Conservation (phyloP, 1,140 invertebrate species). For the Bombus waltoni region DNA sequence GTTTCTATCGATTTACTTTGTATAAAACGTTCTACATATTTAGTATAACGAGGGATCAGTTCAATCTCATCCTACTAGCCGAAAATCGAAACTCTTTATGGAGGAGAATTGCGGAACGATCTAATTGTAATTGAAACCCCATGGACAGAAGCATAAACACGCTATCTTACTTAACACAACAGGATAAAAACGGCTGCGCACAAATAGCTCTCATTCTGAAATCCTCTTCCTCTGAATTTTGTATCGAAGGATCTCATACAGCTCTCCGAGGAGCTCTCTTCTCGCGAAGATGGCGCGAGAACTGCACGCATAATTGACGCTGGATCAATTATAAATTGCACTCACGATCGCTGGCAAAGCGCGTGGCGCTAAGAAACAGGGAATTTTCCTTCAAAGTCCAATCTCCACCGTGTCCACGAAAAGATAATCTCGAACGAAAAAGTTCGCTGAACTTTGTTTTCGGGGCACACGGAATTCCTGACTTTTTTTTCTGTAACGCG, state of each 20-base stretch:
- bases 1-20: neutral
- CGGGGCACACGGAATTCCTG: neutral
- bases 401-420: neutral
- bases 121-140: neutral
- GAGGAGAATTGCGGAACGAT: neutral
- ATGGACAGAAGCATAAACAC: neutral
- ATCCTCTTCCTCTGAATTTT: neutral
- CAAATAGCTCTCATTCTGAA: neutral
- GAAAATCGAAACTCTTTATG: neutral
- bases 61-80: neutral
- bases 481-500: neutral
- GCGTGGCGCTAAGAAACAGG: neutral
- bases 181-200: neutral
- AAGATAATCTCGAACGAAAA: neutral
- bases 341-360: neutral
- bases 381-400: neutral
- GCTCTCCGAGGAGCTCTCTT: too few species aligned
- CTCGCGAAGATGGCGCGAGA: neutral
- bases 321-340: slow-evolving; percentile 12
- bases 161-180: neutral
- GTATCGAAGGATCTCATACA: neutral
- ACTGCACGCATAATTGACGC: slow-evolving; percentile 40
- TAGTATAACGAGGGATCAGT: neutral
- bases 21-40: neutral
- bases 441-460: neutral